Base-by-base conservation (phyloP, 30 jellyfish, hydroid and myxozoan genomes). In the Aurelia aurita complex sp. Pacific region DNA sequence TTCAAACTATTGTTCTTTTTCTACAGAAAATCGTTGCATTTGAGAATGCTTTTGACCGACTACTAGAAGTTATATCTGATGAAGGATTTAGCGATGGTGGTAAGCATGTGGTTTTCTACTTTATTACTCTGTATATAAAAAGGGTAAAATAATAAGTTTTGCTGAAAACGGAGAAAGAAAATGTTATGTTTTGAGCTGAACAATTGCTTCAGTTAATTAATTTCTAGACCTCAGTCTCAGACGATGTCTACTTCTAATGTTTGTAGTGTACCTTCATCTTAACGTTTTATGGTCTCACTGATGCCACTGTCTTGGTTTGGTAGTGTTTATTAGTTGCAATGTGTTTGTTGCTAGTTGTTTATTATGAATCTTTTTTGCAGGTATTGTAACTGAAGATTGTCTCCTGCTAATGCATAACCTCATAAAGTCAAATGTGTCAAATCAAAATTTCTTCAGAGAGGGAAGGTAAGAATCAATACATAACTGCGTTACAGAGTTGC, bases 81-180 rank as follows among this genome's bases (percentile, higher is more conserved):
- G 98, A 92, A 66, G 98, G 98, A 18, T 79, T 32, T 79, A 86
- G 98, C 76, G 96, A 92, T 67, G 98, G 98, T 10, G 98, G 98
- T 92, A 75, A 38, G 82, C 1, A 16, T 19, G 16, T 1, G 40
- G 35, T 53, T 34, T 10, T 19, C 57, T 52, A 12, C 51, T 81
- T 40, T 16, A n/a, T 46, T 35, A 3, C 16, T 59, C 18, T 38
- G 50, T 38, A 38, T 2, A 38, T 38, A 5, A 2, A 38, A 38
- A 5, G 3, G 5, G 3, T 38, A 2, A 4, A 8, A 46, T 14
- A 46, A 46, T 46, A 4, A 46, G 14, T 46, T 46, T 46, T 7
- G 11, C 12, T 9, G 11, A 6, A 46, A 46, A 46, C 0, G 14
- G 8, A 9, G 1, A 4, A 14, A 46, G 2, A 46, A 38, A 38